These are phyloP conservation scores for Apolygus lucorum DNA, from an alignment of 1,140 invertebrate genomes.

Conservation along the genomic window DNA sequence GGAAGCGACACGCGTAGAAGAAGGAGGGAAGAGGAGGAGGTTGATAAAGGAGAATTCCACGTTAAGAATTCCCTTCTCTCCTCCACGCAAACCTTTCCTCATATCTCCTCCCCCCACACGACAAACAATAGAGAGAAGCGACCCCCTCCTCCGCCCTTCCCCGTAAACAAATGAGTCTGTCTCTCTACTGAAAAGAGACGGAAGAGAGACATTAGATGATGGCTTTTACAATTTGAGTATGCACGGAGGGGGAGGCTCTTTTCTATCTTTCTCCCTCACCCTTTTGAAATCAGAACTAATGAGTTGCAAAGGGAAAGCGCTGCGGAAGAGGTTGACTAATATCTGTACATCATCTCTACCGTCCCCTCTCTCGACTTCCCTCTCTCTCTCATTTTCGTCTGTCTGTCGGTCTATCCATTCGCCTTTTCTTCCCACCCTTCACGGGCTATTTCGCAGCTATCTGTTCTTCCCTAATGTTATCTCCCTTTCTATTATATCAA, in stretches of 20 bases:
- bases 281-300: slow-evolving; percentile 13
- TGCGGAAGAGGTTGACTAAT: slow-evolving; percentile 6
- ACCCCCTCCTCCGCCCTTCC: not conserved
- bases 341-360: not conserved
- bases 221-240: not conserved
- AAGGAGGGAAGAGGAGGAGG: not conserved
- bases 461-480: not conserved
- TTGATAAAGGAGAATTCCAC: not conserved
- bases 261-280: too few species aligned
- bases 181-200: not conserved
- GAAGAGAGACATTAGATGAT: slow-evolving; percentile 11
- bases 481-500: not conserved
- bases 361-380: not conserved
- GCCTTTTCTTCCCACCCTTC: not conserved
- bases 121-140: not conserved
- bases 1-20: not conserved
- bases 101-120: not conserved
- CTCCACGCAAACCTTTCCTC: not conserved
- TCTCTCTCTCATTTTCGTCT: not conserved
- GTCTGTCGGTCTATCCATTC: not conserved
- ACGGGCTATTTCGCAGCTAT: not conserved
- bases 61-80: not conserved
- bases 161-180: slow-evolving; percentile 8
- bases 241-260: not conserved
- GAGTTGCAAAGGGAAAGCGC: slow-evolving; percentile 3